Base-by-base conservation (phyloP, 2,113 vertebrate genomes). In the Paradisaea rubra region DNA sequence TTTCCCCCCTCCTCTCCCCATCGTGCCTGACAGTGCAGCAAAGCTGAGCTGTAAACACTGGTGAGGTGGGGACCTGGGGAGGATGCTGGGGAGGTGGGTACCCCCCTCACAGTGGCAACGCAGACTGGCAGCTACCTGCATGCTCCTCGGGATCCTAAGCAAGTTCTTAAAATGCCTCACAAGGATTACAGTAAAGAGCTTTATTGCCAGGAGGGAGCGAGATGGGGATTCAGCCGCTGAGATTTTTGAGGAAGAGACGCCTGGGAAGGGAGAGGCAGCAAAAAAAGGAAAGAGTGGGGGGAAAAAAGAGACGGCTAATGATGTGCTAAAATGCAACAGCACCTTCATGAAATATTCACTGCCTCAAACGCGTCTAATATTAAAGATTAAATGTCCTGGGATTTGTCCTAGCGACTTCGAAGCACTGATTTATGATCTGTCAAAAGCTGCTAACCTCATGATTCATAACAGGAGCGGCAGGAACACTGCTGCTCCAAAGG, bases 401-500 rank as follows among this genome's bases (percentile, higher is more conserved):
- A 97, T 97, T 98, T 97, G 97, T 98, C 97, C 97, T 95, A 91
- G 76, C 74, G 92, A 97, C 95, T 97, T 96, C 49, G 78, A 94
- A 96, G 95, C 81, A 88, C 94, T 98, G 98, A 98, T 98, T 98
- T 98, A 98, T 97, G 98, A 98, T 97, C 98, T 98, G 98, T 97
- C 98, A 97, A 91, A 97, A 96, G 95, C 97, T 91, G 97, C 97
- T 97, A 98, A 96, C 92, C 94, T 96, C 94, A 70, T 97, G 98
- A 98, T 98, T 98, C 97, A 98, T 98, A 98, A 98, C 27, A 18
- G 92, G 44, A 95, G 93, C 95, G 6, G 96, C 92, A 87, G 94
- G 91, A 96, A 83, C 87, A 89, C 80, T 96, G 94, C 95, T 80
- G 65, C 94, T 95, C 89, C 93, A 63, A 80, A 95, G 90, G 92